Percentiles rank a stretch among this genome's conserved stretches.
Evolutionary conservation across 2,113 vertebrate species (phyloP).

Genomic region (Paraplagusia blochii): DNA sequence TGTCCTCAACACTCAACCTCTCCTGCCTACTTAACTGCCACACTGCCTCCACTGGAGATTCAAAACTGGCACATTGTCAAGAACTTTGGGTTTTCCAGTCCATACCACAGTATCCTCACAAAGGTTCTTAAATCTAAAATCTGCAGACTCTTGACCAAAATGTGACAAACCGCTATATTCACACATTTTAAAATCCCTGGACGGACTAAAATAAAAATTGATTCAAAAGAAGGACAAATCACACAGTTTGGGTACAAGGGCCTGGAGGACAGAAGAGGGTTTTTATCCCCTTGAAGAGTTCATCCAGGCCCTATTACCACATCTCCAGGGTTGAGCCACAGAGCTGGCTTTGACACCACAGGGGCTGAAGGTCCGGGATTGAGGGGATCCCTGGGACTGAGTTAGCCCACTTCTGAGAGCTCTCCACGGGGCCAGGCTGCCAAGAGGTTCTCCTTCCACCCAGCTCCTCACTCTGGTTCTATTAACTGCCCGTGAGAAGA

Average conservation of each 20-base stretch:
- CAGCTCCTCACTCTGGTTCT: slow-evolving; percentile 53
- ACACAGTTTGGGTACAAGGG: slow-evolving; percentile 38
- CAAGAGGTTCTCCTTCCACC: slow-evolving; percentile 51
- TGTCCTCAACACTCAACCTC: slow-evolving; percentile 10
- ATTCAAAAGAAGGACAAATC: slow-evolving; percentile 9
- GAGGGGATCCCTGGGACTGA: slow-evolving; percentile 46
- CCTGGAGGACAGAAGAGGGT: slow-evolving; percentile 53
- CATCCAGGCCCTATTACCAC: slow-evolving; percentile 73
- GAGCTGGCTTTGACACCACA: slow-evolving; percentile 51
- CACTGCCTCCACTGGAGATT: slow-evolving; percentile 25
- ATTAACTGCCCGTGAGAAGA: slow-evolving; percentile 69
- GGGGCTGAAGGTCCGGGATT: slow-evolving; percentile 53
- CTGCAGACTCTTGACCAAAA: neutral
- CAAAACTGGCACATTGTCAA: slow-evolving; percentile 3
- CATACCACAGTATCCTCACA: neutral
- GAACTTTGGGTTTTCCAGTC: slow-evolving; percentile 4
- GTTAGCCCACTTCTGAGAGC: slow-evolving; percentile 59
- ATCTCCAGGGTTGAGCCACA: slow-evolving; percentile 56
- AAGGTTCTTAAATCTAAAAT: neutral
- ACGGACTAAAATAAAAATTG: slow-evolving; percentile 9
- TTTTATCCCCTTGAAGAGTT: slow-evolving; percentile 74
- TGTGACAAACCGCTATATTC: neutral
- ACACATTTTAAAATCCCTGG: neutral
- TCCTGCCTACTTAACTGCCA: slow-evolving; percentile 8
- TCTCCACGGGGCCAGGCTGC: slow-evolving; percentile 58